Percentiles rank a stretch among this genome's conserved stretches.
Conservation (phyloP, 2,888 invertebrate genomes). For the Thyatira batis region DNA sequence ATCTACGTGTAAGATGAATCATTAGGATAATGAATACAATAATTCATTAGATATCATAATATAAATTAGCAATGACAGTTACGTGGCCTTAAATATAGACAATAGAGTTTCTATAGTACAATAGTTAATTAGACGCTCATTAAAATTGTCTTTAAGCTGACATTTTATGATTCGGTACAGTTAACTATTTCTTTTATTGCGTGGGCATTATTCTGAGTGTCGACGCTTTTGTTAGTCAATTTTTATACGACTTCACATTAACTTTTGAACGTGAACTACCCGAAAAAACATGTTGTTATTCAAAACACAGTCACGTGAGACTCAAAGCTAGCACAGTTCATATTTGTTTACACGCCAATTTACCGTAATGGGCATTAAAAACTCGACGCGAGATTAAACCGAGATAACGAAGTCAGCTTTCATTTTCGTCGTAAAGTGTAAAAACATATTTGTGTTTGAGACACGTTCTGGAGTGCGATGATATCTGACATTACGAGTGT, state of each 20-base stretch:
- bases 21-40: too few species aligned
- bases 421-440: conserved; percentile 28
- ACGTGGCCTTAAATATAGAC: not conserved
- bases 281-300: conserved; percentile 11
- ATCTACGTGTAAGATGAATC: too few species aligned
- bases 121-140: not conserved
- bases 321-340: not conserved
- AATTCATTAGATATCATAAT: too few species aligned
- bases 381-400: conserved; percentile 25
- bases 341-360: conserved; percentile 25
- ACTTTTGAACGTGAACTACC: not conserved
- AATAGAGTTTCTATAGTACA: not conserved
- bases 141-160: not conserved
- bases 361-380: conserved; percentile 23
- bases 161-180: not conserved
- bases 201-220: not conserved
- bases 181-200: not conserved
- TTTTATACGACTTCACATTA: not conserved
- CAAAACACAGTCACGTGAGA: conserved; percentile 1
- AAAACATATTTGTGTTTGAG: conserved; percentile 19
- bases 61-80: too few species aligned
- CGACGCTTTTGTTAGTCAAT: not conserved
- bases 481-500: conserved; percentile 1
- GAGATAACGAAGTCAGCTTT: conserved; percentile 25
- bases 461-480: conserved; percentile 8